These are phyloP conservation scores for Abrostola tripartita DNA, from an alignment of 2,888 invertebrate species.

Conservation along the genomic window DNA sequence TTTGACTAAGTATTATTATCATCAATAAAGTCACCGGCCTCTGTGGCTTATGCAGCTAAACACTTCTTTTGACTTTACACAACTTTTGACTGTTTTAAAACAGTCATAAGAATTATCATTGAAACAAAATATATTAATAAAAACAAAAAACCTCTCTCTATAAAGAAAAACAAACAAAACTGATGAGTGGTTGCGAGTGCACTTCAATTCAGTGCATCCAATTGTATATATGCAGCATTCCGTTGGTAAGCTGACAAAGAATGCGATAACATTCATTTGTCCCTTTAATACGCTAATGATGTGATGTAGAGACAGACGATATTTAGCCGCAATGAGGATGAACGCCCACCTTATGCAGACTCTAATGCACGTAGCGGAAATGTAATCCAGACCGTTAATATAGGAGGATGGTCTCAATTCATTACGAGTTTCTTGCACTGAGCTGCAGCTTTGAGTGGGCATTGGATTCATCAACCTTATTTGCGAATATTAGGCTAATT, in stretches of 20 bases:
- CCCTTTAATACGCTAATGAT: constrained; percentile 47
- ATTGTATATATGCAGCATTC: constrained; percentile 1
- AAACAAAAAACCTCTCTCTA: too few species aligned
- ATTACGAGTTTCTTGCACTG: constrained; percentile 31
- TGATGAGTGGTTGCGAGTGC: not conserved
- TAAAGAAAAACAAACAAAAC: not conserved
- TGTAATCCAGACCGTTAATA: constrained; percentile 64
- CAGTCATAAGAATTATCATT: too few species aligned
- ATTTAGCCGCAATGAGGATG: constrained; percentile 79
- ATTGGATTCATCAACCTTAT: constrained; percentile 2
- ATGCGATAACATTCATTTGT: constrained; percentile 36
- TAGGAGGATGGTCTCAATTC: constrained; percentile 51
- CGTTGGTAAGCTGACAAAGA: constrained; percentile 20
- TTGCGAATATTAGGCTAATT: not conserved
- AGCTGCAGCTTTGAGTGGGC: not conserved
- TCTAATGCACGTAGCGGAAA: constrained; percentile 65
- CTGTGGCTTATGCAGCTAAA: too few species aligned
- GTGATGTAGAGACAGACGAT: constrained; percentile 34
- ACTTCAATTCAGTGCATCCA: constrained; percentile 4
- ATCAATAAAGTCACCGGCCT: too few species aligned
- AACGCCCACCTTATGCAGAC: constrained; percentile 68
- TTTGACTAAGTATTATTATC: too few species aligned
- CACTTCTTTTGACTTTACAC: too few species aligned
- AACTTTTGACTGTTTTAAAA: too few species aligned
- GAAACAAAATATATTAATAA: too few species aligned